phyloP scores from a whole-genome alignment of 2,888 invertebrate genomes.

The Ophion ventricosus region DNA sequence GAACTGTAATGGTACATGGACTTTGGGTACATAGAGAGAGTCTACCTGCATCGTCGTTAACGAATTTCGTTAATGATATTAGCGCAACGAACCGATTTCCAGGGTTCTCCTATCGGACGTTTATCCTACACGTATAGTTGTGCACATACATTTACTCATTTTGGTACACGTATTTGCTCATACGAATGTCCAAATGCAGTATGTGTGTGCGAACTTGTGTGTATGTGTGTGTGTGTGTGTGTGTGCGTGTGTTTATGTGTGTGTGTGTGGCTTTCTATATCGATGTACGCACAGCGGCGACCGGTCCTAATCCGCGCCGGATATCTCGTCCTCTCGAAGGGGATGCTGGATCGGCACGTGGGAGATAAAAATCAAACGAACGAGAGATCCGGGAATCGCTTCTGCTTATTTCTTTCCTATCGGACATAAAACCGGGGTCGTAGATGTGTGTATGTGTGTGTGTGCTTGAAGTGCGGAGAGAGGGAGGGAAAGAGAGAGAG shows the following conservation, averaged over 20 bases:
- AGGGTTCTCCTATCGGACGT: slow-evolving; percentile 37
- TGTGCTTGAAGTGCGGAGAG: not conserved
- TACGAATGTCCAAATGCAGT: not conserved
- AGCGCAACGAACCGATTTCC: slow-evolving; percentile 66
- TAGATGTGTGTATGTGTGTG: not conserved
- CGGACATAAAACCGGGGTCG: slow-evolving; percentile 14
- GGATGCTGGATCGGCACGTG: slow-evolving; percentile 50
- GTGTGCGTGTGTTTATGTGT: not conserved
- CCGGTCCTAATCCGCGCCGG: slow-evolving; percentile 48
- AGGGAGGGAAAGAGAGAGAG: not conserved
- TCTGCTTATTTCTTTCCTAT: slow-evolving; percentile 46
- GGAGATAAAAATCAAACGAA: slow-evolving; percentile 64
- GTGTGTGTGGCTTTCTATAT: not conserved
- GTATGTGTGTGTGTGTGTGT: not conserved
- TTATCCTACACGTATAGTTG: not conserved
- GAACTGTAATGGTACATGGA: slow-evolving; percentile 22
- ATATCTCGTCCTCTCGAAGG: slow-evolving; percentile 48
- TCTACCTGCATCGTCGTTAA: slow-evolving; percentile 69
- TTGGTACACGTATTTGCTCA: slow-evolving; percentile 1
- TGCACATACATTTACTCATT: slow-evolving; percentile 24
- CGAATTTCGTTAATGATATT: slow-evolving; percentile 76
- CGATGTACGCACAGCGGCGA: not conserved
- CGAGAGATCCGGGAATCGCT: slow-evolving; percentile 47
- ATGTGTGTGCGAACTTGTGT: not conserved
- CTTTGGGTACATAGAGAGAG: slow-evolving; percentile 28